Evolutionary conservation across 2,888 invertebrate genomes (phyloP).

Genomic region (Pseudococcus longispinus): DNA sequence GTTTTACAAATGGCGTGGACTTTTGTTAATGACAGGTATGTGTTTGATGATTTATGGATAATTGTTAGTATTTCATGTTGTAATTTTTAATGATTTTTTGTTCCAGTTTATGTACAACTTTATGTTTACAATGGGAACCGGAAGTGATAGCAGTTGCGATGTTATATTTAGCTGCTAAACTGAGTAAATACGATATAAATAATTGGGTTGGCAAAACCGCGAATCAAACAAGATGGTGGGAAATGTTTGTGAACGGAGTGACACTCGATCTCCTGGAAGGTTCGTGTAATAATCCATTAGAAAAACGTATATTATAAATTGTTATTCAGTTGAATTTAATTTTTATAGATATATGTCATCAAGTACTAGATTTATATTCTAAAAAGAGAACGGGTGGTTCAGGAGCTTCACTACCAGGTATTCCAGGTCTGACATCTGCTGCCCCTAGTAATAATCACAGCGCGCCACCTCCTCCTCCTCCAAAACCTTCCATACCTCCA

Average conservation of each 20-base stretch:
- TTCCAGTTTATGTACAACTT: slow-evolving; percentile 86
- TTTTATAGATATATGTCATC: slow-evolving; percentile 88
- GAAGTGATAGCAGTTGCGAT: slow-evolving; percentile 97
- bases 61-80: not conserved
- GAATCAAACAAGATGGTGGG: slow-evolving; percentile 93
- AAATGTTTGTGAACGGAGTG: slow-evolving; percentile 95
- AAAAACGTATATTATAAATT: not conserved
- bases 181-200: slow-evolving; percentile 92
- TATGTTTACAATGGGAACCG: slow-evolving; percentile 98
- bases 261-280: slow-evolving; percentile 91
- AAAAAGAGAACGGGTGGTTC: slow-evolving; percentile 65
- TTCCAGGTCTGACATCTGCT: slow-evolving; percentile 57
- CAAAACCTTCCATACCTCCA: slow-evolving; percentile 53
- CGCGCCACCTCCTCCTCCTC: slow-evolving; percentile 12
- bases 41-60: not conserved
- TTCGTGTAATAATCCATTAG: slow-evolving; percentile 60
- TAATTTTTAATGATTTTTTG: not conserved
- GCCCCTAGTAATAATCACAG: slow-evolving; percentile 55
- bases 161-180: slow-evolving; percentile 94
- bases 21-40: slow-evolving; percentile 95
- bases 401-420: slow-evolving; percentile 58
- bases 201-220: slow-evolving; percentile 86
- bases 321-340: not conserved
- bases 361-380: slow-evolving; percentile 90
- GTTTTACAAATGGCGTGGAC: slow-evolving; percentile 99